Percentiles rank a stretch among this genome's conserved stretches.
phyloP scores from a whole-genome alignment of 2,797 vertebrate species.

The Antrozous pallidus region DNA sequence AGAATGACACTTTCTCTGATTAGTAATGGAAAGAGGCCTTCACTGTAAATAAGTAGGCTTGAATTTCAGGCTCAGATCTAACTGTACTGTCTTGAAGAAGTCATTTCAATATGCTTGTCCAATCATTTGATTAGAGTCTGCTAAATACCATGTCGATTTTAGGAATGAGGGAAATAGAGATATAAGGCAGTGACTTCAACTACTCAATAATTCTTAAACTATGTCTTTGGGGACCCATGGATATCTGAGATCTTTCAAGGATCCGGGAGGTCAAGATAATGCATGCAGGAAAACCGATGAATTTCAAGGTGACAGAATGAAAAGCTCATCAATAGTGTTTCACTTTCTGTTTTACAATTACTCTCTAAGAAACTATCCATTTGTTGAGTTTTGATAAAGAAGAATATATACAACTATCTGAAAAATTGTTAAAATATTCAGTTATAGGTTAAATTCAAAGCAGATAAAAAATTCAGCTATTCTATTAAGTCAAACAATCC shows the following conservation, averaged over 20 bases:
- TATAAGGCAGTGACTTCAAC: background rate
- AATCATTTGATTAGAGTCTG: background rate
- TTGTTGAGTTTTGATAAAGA: background rate
- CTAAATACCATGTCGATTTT: background rate
- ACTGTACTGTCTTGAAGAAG: background rate
- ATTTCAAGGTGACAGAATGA: background rate
- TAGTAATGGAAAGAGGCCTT: background rate
- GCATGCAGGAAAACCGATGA: background rate
- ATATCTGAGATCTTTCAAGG: background rate
- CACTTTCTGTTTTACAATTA: background rate
- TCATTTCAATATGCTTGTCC: background rate
- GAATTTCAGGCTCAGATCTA: background rate
- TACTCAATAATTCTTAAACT: background rate
- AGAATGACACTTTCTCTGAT: background rate
- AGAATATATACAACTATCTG: background rate
- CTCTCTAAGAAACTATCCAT: background rate
- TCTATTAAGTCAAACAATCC: background rate
- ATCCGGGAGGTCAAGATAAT: background rate
- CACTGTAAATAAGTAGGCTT: background rate
- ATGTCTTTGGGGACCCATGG: background rate
- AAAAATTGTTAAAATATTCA: background rate
- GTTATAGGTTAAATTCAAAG: background rate
- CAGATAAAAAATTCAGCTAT: background rate
- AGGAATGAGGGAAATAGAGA: background rate
- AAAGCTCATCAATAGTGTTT: background rate